These are phyloP conservation scores for Calycopis cecrops DNA, from an alignment of 1,140 invertebrate genomes.

Conservation along the genomic window DNA sequence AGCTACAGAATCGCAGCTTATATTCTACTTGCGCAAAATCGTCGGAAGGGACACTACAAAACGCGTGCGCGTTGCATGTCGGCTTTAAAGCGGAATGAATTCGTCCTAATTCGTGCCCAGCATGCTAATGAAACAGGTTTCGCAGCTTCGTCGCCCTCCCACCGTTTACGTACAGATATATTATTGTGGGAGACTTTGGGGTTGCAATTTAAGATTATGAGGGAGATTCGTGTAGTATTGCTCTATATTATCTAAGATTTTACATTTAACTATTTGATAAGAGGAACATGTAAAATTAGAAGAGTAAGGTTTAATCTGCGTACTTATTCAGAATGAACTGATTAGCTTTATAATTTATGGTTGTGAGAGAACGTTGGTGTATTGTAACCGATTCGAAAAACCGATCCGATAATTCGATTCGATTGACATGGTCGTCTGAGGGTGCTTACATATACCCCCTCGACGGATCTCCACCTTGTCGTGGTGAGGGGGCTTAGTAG, in stretches of 20 bases:
- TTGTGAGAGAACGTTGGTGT: too few species aligned
- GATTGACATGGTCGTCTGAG: too few species aligned
- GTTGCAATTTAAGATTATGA: background rate
- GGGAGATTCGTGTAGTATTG: background rate
- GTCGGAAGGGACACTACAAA: background rate
- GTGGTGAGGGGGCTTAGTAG: too few species aligned
- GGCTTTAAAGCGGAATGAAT: background rate
- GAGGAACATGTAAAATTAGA: background rate
- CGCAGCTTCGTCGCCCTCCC: too few species aligned
- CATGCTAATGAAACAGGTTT: slow-evolving; percentile 5
- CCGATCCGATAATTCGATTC: too few species aligned
- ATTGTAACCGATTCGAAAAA: too few species aligned
- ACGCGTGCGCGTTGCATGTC: background rate
- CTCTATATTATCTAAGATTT: background rate
- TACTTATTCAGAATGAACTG: background rate
- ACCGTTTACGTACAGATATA: background rate
- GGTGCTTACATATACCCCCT: too few species aligned
- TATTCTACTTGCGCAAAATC: background rate
- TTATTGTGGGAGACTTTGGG: background rate
- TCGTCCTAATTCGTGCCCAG: slow-evolving; percentile 3
- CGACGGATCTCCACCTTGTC: too few species aligned
- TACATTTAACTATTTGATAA: background rate
- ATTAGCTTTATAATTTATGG: too few species aligned
- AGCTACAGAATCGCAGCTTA: too few species aligned
- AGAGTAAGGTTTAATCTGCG: too few species aligned